A percentile compares a stretch with the other conserved stretches of the same genome.
Evolutionary conservation across 2,113 vertebrate species (phyloP).

Genomic region (Candoia aspera): DNA sequence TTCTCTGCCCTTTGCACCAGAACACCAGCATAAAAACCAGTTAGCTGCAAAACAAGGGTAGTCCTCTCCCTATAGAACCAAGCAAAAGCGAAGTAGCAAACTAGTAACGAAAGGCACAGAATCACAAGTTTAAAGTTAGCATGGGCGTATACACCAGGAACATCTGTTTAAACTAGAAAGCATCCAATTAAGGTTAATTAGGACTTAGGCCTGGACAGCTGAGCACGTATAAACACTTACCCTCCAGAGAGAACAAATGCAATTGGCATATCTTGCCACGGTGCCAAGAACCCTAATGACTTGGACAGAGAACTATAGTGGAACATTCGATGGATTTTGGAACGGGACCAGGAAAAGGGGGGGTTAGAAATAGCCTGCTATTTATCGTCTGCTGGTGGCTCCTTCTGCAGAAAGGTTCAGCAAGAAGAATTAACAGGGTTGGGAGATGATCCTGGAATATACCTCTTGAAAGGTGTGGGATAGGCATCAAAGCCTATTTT

Average conservation of each 20-base stretch:
- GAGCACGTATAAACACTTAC: conserved; percentile 3
- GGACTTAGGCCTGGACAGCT: conserved; percentile 13
- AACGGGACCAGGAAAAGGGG: not conserved
- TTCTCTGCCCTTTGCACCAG: not conserved
- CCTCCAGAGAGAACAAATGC: not conserved
- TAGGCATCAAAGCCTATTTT: not conserved
- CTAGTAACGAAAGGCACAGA: not conserved
- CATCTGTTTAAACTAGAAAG: not conserved
- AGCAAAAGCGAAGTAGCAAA: not conserved
- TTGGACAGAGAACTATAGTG: not conserved
- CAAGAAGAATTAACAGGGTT: not conserved
- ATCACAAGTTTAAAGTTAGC: not conserved
- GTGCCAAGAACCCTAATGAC: not conserved
- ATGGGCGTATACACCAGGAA: not conserved
- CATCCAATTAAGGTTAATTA: conserved; percentile 27
- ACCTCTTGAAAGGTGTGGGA: not conserved
- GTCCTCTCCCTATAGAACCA: not conserved
- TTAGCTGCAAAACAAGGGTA: not conserved
- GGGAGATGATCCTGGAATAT: not conserved
- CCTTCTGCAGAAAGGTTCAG: not conserved
- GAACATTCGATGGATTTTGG: not conserved
- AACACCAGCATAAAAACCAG: not conserved
- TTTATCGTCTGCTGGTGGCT: not conserved
- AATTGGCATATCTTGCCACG: not conserved
- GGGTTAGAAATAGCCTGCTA: not conserved